phyloP scores from a whole-genome alignment of 2,888 invertebrate species.

The Ochlodes sylvanus region DNA sequence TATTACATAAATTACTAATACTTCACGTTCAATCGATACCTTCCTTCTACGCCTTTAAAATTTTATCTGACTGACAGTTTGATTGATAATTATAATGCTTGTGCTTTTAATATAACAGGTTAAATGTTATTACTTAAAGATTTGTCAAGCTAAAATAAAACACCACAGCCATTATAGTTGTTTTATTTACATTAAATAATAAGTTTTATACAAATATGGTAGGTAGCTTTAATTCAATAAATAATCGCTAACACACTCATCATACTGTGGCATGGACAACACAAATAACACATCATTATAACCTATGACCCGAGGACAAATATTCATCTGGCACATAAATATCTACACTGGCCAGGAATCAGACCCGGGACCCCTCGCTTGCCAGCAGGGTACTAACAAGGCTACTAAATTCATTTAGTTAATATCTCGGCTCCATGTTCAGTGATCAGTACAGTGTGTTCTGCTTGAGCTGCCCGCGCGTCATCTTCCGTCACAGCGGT shows the following conservation, averaged over 20 bases:
- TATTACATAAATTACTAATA: constrained; percentile 46
- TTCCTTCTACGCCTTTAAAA: constrained; percentile 74
- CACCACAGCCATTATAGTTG: constrained; percentile 64
- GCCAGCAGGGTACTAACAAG: too few species aligned
- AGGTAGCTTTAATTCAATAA: background rate
- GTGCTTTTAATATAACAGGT: constrained; percentile 83
- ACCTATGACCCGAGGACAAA: too few species aligned
- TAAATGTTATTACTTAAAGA: constrained; percentile 73
- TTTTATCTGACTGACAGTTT: constrained; percentile 77
- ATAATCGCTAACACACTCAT: background rate
- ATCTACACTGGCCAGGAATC: background rate
- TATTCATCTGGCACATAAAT: background rate
- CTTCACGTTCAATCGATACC: constrained; percentile 63
- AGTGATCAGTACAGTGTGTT: constrained; percentile 96
- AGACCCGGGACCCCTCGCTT: too few species aligned
- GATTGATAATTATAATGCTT: constrained; percentile 82
- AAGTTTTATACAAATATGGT: too few species aligned
- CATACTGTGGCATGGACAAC: too few species aligned
- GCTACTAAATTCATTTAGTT: constrained; percentile 71
- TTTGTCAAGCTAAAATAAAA: constrained; percentile 75
- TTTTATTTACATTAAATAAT: constrained; percentile 51
- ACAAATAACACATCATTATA: too few species aligned
- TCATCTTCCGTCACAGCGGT: constrained; percentile 94
- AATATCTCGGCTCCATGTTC: constrained; percentile 91
- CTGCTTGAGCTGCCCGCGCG: constrained; percentile 94